Evolutionary conservation across 2,797 vertebrate genomes (phyloP), one percentile per base, ranked within the genome.

Genomic region (Betta splendens): DNA sequence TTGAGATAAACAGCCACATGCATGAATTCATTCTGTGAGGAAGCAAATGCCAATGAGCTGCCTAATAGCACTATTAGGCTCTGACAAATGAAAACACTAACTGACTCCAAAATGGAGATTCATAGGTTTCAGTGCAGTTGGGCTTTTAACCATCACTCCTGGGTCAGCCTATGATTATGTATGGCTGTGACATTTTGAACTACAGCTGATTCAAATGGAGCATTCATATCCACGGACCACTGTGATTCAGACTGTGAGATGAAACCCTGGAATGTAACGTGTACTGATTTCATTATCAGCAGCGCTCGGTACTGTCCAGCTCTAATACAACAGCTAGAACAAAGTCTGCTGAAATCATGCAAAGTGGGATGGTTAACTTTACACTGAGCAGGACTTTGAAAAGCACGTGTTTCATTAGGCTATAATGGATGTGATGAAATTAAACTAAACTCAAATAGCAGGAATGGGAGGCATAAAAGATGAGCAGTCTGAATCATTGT

Each of bases 41-140:
- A 69, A 85, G 64, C 69, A 87, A 88, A 88, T 89, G 78, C 75
- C 89, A 88, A 75, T 74, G 81, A 85, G 71, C 59, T 74, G 49
- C 72, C 68, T 88, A 85, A 89, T 79, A 74, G 75, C 65, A 58
- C 84, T 78, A 89, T 87, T 89, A 88, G 62, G 50, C 69, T 71
- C 64, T 85, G 84, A 90, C 77, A 88, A 87, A 88, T 89, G 85
- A 75, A 87, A 87, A 80, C 56, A 69, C 63, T 75, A 84, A 87
- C 73, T 83, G 79, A 67, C 59, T 80, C 69, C 69, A 85, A 76
- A 88, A 88, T 78, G 61, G 76, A 81, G 79, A 87, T 87, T 81
- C 80, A 86, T 83, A 75, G 46, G 60, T 83, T 79, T 79, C 55
- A 64, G 46, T 69, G 80, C 66, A 69, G 75, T 72, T 46, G 49